Base-by-base conservation (phyloP, 1,140 invertebrate species). In the Scylla paramamosain region DNA sequence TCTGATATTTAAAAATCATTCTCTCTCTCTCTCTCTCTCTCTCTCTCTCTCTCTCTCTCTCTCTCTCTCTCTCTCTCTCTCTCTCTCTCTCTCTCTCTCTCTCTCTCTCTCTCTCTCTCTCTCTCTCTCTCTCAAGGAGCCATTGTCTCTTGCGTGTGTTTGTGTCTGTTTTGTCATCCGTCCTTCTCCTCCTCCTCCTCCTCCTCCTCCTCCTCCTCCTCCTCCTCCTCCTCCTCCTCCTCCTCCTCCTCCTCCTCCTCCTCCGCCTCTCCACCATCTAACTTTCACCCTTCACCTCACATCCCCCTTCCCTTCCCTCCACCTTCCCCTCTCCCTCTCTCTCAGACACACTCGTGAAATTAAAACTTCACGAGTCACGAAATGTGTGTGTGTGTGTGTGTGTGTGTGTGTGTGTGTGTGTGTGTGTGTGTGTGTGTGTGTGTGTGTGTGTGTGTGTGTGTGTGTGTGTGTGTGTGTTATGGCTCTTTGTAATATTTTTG, bases 71-170 rank as follows among this genome's bases (percentile, higher is more conserved):
- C 67, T 59, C 67, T 77, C 67, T 77, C 67, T 77, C 67, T 77
- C 67, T 77, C 67, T 77, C 67, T 77, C 67, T 77, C 67, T 77
- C 67, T 77, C 67, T 77, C 67, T 77, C 67, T 77, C 67, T 77
- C 67, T 77, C 67, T 77, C 67, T 77, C 67, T 77, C 67, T 77
- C 67, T 77, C 67, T 77, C 67, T 77, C 67, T 77, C 67, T 77
- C 67, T 77, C 67, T 77, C 52, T 77, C 67, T 77, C 67, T 77
- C 25, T 77, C 20, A 77, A 77, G 7, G 67, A 77, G 67, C 67
- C 67, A 77, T 77, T 77, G 67, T 77, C 20, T 77, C 67, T 77
- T n/a, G 52, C n/a, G 67, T 77, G 20, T 77, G 67, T 77, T 77
- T 77, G 67, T 77, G 67, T 77, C 16, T 77, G 67, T 77, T 77